phyloP scores from a whole-genome alignment of 2,113 vertebrate genomes.

The Bubalus kerabau region DNA sequence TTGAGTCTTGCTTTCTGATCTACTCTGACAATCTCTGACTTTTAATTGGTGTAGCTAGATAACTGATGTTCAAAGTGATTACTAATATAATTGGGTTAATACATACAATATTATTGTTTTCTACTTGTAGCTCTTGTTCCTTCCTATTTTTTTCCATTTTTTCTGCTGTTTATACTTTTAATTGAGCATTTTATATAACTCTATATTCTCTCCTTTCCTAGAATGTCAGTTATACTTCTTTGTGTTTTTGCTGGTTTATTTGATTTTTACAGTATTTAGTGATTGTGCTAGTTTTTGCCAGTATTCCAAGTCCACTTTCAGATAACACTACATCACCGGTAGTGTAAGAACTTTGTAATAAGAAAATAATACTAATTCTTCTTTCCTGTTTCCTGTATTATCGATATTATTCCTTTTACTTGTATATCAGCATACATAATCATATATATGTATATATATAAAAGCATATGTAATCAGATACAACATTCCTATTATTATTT shows the following conservation, averaged over 20 bases:
- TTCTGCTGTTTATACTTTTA: not conserved
- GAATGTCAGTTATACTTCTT: not conserved
- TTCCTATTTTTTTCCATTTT: not conserved
- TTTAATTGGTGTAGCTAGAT: not conserved
- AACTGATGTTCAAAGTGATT: not conserved
- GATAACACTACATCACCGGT: not conserved
- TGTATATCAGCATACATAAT: not conserved
- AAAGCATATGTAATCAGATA: not conserved
- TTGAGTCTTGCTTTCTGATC: not conserved
- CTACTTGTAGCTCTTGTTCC: not conserved
- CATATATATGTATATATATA: not conserved
- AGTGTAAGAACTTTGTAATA: not conserved
- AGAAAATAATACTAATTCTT: not conserved
- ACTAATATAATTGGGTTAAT: not conserved
- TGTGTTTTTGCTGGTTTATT: not conserved
- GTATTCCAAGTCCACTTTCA: not conserved
- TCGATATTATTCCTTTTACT: not conserved
- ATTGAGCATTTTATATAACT: not conserved
- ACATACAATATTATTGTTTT: not conserved
- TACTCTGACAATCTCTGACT: not conserved
- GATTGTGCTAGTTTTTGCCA: not conserved
- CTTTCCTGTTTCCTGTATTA: not conserved
- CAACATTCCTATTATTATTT: not conserved
- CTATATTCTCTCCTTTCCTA: not conserved
- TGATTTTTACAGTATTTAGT: not conserved